Evolutionary conservation across 2,113 vertebrate genomes (phyloP).

Genomic region (Myotis lucifugus): DNA sequence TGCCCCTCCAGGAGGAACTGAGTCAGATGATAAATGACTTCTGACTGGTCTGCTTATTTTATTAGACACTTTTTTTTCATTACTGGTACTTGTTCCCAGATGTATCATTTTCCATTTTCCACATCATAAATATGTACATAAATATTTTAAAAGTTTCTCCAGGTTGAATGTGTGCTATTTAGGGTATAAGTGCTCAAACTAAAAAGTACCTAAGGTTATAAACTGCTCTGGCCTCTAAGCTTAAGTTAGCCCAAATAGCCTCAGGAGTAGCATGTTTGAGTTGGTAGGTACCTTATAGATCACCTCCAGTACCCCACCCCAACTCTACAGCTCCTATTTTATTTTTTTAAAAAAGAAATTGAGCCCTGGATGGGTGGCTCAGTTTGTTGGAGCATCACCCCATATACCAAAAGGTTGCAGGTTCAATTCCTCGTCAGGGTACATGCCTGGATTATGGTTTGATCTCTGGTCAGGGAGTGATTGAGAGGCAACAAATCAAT

Average conservation of each 20-base stretch:
- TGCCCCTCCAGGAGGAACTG: neutral
- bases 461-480: neutral
- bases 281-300: neutral
- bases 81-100: slow-evolving; percentile 57
- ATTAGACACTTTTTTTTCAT: slow-evolving; percentile 58
- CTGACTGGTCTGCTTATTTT: slow-evolving; percentile 53
- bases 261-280: neutral
- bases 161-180: slow-evolving; percentile 27
- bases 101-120: slow-evolving; percentile 72
- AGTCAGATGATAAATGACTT: slow-evolving; percentile 14
- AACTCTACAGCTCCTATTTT: neutral
- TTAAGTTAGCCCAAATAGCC: neutral
- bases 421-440: neutral
- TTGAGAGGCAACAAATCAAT: neutral
- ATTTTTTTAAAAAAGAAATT: slow-evolving; percentile 4
- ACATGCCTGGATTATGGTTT: neutral
- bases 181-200: slow-evolving; percentile 38
- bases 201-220: slow-evolving; percentile 3
- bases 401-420: neutral
- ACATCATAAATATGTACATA: slow-evolving; percentile 72
- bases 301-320: neutral
- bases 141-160: slow-evolving; percentile 71
- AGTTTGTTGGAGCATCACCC: neutral
- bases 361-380: neutral
- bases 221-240: neutral